These are phyloP conservation scores for Heliconius cydno DNA, from an alignment of 2,888 invertebrate genomes.

Conservation along the genomic window DNA sequence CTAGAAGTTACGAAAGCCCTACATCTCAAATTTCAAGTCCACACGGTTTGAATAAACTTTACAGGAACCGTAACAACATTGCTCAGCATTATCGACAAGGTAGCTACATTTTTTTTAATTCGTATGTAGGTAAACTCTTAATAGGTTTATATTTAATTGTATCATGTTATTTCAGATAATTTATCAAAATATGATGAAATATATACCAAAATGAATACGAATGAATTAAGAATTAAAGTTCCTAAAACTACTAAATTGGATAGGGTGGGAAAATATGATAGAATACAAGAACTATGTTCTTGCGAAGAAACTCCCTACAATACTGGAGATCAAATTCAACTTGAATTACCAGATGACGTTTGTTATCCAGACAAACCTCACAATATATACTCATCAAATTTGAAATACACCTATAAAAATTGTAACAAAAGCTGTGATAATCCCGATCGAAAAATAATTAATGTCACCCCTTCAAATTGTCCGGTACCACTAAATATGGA, in stretches of 20 bases:
- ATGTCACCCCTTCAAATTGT: slow-evolving; percentile 74
- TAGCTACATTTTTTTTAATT: slow-evolving; percentile 29
- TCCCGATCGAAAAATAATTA: slow-evolving; percentile 63
- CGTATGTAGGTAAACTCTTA: neutral
- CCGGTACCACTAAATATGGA: slow-evolving; percentile 71
- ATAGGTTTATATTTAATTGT: neutral
- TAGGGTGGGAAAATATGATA: slow-evolving; percentile 69
- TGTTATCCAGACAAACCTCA: slow-evolving; percentile 57
- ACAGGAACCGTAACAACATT: slow-evolving; percentile 38
- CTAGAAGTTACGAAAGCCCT: slow-evolving; percentile 57
- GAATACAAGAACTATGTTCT: slow-evolving; percentile 71
- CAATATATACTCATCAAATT: slow-evolving; percentile 65
- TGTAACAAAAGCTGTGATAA: slow-evolving; percentile 57
- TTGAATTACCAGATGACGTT: slow-evolving; percentile 68
- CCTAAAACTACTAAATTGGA: slow-evolving; percentile 72
- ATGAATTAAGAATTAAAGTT: slow-evolving; percentile 76
- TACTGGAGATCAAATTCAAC: slow-evolving; percentile 75
- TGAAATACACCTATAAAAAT: slow-evolving; percentile 69
- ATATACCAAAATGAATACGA: slow-evolving; percentile 74
- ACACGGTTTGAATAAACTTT: slow-evolving; percentile 50
- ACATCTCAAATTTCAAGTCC: slow-evolving; percentile 59
- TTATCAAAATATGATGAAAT: slow-evolving; percentile 72
- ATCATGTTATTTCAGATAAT: slow-evolving; percentile 56
- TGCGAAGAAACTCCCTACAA: slow-evolving; percentile 71
- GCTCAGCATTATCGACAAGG: slow-evolving; percentile 45